A percentile compares a stretch with the other conserved stretches of the same genome.
These are phyloP conservation scores for Podotricha telesiphe DNA, from an alignment of 2,888 invertebrate genomes.

Conservation along the genomic window DNA sequence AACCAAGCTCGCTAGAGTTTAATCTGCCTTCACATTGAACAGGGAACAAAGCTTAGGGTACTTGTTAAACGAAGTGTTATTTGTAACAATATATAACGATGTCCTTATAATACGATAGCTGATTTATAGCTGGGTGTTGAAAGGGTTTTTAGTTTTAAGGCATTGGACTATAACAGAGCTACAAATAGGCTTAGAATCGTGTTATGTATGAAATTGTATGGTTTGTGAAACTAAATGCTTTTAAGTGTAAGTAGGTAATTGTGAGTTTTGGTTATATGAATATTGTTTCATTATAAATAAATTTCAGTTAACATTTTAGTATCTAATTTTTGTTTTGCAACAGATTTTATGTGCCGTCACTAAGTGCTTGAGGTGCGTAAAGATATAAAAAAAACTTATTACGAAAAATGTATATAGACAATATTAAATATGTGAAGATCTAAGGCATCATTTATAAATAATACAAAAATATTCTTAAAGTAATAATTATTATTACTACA, in stretches of 20 bases:
- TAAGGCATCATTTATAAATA: too few species aligned
- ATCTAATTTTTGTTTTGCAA: too few species aligned
- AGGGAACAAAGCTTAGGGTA: conserved; percentile 51
- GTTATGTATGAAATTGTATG: conserved; percentile 6
- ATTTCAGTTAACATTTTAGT: too few species aligned
- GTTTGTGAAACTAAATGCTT: background rate
- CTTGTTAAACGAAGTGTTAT: conserved; percentile 50
- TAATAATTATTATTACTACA: too few species aligned
- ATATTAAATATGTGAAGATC: too few species aligned
- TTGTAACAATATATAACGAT: conserved; percentile 45
- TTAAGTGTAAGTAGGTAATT: background rate
- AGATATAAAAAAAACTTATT: too few species aligned
- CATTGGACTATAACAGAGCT: conserved; percentile 2
- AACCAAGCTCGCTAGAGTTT: conserved; percentile 46
- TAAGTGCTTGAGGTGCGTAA: too few species aligned
- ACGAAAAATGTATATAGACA: too few species aligned
- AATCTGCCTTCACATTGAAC: conserved; percentile 51
- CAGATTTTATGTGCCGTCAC: too few species aligned
- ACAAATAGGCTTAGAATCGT: conserved; percentile 17
- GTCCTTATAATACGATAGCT: conserved; percentile 31
- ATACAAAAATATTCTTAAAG: too few species aligned
- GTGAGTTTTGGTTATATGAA: background rate
- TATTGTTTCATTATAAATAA: too few species aligned
- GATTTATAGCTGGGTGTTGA: conserved; percentile 22
- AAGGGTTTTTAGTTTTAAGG: conserved; percentile 27